phyloP scores from a whole-genome alignment of 2,888 invertebrate species.

The Esperia sulphurella region DNA sequence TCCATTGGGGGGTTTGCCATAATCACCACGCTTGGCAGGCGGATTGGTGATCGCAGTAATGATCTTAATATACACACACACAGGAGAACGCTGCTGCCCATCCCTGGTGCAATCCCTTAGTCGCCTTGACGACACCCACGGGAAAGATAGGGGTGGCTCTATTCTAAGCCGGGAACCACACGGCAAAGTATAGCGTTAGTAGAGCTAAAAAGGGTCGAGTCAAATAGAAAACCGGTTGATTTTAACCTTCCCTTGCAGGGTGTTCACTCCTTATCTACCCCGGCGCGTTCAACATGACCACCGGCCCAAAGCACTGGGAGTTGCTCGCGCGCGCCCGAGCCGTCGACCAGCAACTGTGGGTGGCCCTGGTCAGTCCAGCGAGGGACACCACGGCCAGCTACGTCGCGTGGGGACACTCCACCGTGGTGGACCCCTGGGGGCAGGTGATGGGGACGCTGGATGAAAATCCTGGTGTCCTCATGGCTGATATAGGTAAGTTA shows the following conservation, averaged over 20 bases:
- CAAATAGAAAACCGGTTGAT: no score
- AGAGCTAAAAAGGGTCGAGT: no score
- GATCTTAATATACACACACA: no score
- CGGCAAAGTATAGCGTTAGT: no score
- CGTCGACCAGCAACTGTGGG: constrained; percentile 93
- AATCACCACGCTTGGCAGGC: no score
- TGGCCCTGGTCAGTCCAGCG: constrained; percentile 91
- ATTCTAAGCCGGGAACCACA: no score
- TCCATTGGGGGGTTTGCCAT: no score
- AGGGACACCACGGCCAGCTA: constrained; percentile 85
- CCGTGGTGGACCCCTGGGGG: constrained; percentile 92
- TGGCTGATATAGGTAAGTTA: constrained; percentile 85
- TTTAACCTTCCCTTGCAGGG: constrained; percentile 61
- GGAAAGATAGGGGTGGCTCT: no score
- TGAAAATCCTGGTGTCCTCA: constrained; percentile 84
- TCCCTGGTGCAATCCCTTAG: no score
- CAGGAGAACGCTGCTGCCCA: no score
- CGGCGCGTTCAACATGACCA: constrained; percentile 97
- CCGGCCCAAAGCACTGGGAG: constrained; percentile 97
- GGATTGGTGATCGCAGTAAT: no score
- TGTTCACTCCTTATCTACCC: constrained; percentile 94
- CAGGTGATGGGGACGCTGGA: constrained; percentile 84
- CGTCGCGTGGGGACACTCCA: constrained; percentile 93
- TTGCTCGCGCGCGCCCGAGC: constrained; percentile 89
- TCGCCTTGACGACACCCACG: no score